Percentiles rank a stretch among this genome's conserved stretches.
phyloP scores from a whole-genome alignment of 1,140 invertebrate genomes.

The Gyrodactylus bullatarudis region DNA sequence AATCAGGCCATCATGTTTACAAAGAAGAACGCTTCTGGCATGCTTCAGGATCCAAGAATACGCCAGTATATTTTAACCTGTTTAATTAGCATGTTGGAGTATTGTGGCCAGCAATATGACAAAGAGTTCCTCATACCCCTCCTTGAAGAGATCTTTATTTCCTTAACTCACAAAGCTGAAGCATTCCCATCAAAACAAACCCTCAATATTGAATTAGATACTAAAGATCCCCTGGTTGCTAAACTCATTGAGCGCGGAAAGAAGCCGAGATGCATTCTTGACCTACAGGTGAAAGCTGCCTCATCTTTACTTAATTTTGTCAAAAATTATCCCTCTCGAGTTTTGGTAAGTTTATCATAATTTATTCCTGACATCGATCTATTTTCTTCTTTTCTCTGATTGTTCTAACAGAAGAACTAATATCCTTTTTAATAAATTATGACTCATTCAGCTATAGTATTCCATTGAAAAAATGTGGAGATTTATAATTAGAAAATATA shows the following conservation, averaged over 20 bases:
- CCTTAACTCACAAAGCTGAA: background rate
- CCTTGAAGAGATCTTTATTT: background rate
- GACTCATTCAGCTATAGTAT: too few relatives aligned
- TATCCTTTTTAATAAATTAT: too few relatives aligned
- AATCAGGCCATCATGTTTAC: background rate
- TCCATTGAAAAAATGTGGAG: too few relatives aligned
- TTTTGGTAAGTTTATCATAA: background rate
- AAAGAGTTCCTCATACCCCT: background rate
- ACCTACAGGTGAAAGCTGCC: background rate
- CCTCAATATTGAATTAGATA: background rate
- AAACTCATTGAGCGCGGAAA: background rate
- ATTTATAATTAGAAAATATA: too few relatives aligned
- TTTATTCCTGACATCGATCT: too few relatives aligned
- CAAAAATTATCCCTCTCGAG: background rate
- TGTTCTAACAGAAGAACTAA: too few relatives aligned
- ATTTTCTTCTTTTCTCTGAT: too few relatives aligned
- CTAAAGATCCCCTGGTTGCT: background rate
- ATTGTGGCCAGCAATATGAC: background rate
- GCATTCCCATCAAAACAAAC: background rate
- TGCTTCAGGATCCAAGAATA: background rate
- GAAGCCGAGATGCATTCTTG: background rate
- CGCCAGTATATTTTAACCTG: background rate
- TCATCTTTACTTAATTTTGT: background rate
- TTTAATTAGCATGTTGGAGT: background rate
- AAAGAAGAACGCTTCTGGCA: background rate